Evolutionary conservation across 2,888 invertebrate species (phyloP), one percentile per base, ranked within the genome.

Genomic region (Tridacna crocea): DNA sequence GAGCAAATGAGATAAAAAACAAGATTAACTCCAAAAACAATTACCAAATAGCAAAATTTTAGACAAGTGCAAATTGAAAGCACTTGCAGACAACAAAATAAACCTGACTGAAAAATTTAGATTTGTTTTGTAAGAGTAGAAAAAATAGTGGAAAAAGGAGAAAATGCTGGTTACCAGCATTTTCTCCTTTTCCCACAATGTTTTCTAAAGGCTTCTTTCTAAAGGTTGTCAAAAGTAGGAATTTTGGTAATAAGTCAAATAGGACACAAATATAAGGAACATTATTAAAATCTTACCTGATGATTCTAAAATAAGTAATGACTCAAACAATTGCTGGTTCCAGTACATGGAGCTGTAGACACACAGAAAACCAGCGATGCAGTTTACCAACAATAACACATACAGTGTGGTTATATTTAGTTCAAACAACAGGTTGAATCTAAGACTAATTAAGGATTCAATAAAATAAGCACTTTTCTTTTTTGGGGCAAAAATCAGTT

Each of bases 331-430:
- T 27, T 83, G 83, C 55, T 88, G 88, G 55, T 85, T 76, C 65
- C 88, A 88, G 75, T 91, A 85, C 19, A 87, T 84, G 36, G 90
- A 86, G 51, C 84, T 79, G 82, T 89, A 90, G 19, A 88, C 88
- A 82, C 89, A 88, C 51, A 89, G 76, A 70, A 93, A 87, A 86
- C 92, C 92, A 73, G 92, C 75, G 0, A 90, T 72, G 66, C 91
- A 91, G 81, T 93, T 92, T 36, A 86, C 73, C 48, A 89, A 80
- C 75, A 93, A 88, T 70, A 91, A 75, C 6, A 85, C 46, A 78
- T 91, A 91, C 61, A 92, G 75, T 1, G 65, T 75, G 51, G 83
- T 88, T 58, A 92, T 84, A 26, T 90, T 88, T 11, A 92, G 65
- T 24, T 82, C 87, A 80, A 87, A 91, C 61, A 89, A 66, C 61